Percentiles rank a stretch among this genome's conserved stretches.
phyloP scores from a whole-genome alignment of 2,797 vertebrate species.

The Microctenopoma steveboyesi region DNA sequence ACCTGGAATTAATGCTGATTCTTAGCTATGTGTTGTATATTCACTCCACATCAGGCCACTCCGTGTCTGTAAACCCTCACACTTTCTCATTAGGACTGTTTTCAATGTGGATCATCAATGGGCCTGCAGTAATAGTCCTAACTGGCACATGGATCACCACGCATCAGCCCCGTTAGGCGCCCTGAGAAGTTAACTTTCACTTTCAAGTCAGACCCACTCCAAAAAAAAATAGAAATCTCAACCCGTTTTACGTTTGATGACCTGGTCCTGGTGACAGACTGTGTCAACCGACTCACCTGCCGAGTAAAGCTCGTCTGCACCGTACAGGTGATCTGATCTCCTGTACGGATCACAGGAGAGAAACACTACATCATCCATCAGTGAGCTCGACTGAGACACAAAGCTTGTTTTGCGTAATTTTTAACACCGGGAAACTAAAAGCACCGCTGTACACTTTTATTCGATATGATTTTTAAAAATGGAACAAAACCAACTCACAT shows the following conservation, averaged over 20 bases:
- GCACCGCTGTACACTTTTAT: neutral
- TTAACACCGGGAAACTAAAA: neutral
- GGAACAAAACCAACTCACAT: neutral
- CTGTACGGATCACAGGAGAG: conserved; percentile 5
- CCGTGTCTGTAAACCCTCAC: no score
- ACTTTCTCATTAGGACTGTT: neutral
- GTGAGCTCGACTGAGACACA: neutral
- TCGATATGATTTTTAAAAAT: neutral
- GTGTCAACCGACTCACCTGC: no score
- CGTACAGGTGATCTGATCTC: neutral
- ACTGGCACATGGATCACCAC: conserved; percentile 17
- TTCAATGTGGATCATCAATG: neutral
- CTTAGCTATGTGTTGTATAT: no score
- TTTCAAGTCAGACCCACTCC: conserved; percentile 38
- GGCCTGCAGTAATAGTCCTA: neutral
- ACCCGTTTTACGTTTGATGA: accelerated
- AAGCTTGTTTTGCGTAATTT: neutral
- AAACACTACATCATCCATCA: conserved; percentile 68
- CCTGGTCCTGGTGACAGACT: neutral
- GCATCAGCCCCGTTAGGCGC: neutral
- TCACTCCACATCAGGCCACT: no score
- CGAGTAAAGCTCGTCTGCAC: neutral
- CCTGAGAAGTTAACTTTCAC: conserved; percentile 42
- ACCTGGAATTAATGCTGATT: no score
- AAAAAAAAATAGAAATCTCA: neutral